Evolutionary conservation across 1,140 invertebrate genomes (phyloP), one percentile per base, ranked within the genome.

Genomic region (Euura saliciscinereae): DNA sequence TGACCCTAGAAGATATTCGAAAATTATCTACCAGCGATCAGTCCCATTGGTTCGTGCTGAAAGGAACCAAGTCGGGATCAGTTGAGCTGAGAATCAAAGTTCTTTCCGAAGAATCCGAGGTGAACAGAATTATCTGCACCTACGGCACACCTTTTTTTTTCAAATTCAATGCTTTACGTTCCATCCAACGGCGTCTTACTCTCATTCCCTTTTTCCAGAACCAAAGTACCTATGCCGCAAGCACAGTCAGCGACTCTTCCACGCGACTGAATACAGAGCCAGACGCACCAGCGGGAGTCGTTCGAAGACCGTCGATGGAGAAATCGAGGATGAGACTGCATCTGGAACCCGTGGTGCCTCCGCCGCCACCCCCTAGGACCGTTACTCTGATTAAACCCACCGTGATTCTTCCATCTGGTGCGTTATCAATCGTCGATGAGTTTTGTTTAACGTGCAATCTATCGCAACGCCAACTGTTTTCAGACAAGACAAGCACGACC

Each of bases 1-100:
- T 90, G 69, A 86, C 83, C 71, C 72, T 87, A 42, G 88, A 90
- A 10, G 85, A 89, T 73, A 83, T 90, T 64, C 83, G 87, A 72
- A 84, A 85, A 77, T 73, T 88, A 4, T 89, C 88, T 6, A 79
- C 67, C 69, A 78, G 72, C 44, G 83, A 86, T 75, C 79, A 79
- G 71, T 80, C 83, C 45, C 82, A 85, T 74, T 88, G 87, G 86
- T 87, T 84, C 73, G 66, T 73, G 3, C 78, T 88, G 69, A 80
- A 78, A 13, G 86, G 80, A 71, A 83, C 84, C 65, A 86, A 86
- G 74, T 84, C 84, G n/a, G 87, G 87, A 77, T 79, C 80, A 73
- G 79, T 88, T 10, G 86, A 88, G 71, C 70, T 88, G 7, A 86
- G 83, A 73, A 75, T 88, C 13, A 88, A 86, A 75, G 77, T 88